phyloP scores from a whole-genome alignment of 2,113 vertebrate genomes.

The Thinocorus orbignyianus region DNA sequence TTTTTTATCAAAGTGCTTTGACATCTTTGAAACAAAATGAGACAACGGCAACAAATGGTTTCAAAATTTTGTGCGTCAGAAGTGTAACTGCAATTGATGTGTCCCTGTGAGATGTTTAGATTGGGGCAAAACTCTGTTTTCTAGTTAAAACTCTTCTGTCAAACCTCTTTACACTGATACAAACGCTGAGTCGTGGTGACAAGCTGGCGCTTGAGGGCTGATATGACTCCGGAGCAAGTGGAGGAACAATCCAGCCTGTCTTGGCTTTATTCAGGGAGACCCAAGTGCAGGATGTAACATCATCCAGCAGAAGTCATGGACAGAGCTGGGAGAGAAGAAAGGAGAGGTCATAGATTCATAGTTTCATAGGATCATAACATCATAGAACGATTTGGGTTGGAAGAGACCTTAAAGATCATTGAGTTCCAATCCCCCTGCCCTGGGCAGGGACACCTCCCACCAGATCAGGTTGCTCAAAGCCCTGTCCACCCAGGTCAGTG shows the following conservation, averaged over 20 bases:
- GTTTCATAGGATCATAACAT: no score
- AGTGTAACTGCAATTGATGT: neutral
- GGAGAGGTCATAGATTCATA: neutral
- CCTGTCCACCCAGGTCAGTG: neutral
- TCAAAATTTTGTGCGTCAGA: neutral
- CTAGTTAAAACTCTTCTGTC: neutral
- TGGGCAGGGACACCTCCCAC: no score
- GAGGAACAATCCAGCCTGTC: neutral
- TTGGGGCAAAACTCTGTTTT: neutral
- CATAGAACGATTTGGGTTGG: no score
- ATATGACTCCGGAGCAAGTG: accelerated
- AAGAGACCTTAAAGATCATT: no score
- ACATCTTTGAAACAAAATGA: neutral
- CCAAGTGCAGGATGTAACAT: accelerated
- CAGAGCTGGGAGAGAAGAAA: neutral
- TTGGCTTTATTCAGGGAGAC: neutral
- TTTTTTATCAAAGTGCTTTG: neutral
- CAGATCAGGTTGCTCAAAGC: no score
- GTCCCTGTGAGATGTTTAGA: neutral
- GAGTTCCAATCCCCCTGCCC: no score
- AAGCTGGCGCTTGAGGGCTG: neutral
- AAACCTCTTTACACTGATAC: neutral
- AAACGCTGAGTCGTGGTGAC: neutral
- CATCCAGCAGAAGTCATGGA: no score
- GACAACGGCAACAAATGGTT: neutral